phyloP scores from a whole-genome alignment of 2,888 invertebrate species.

The Acanthosepion pharaonis region DNA sequence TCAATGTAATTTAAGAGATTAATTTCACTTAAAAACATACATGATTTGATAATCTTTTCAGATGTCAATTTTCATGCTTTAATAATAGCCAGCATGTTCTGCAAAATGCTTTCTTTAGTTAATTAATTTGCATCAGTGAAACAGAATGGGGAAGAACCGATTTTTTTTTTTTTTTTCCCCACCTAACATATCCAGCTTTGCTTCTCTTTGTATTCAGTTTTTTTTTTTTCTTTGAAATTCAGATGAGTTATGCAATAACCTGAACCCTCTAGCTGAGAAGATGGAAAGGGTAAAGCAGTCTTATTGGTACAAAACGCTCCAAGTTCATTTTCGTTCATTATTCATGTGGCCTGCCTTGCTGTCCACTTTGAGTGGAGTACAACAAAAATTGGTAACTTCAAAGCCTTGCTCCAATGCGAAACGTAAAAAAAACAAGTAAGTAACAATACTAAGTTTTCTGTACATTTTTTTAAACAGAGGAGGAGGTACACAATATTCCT shows the following conservation, averaged over 20 bases:
- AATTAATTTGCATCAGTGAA: too few relatives aligned
- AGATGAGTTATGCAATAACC: not conserved
- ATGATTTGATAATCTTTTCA: too few relatives aligned
- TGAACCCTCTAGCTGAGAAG: not conserved
- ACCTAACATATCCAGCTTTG: not conserved
- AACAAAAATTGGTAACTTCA: not conserved
- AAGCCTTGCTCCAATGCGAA: not conserved
- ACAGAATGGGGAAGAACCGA: too few relatives aligned
- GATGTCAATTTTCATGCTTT: too few relatives aligned
- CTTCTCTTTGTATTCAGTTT: too few relatives aligned
- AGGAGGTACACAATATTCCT: too few relatives aligned
- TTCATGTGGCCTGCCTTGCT: conserved; percentile 68
- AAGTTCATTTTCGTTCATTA: conserved; percentile 62
- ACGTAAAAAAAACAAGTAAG: not conserved
- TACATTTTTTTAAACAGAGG: too few relatives aligned
- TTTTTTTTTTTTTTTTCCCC: not conserved
- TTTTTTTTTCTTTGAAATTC: not conserved
- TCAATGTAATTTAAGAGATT: too few relatives aligned
- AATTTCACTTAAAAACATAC: too few relatives aligned
- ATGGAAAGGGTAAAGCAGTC: conserved; percentile 51
- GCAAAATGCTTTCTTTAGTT: too few relatives aligned
- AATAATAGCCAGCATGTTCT: too few relatives aligned
- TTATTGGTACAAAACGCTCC: conserved; percentile 54
- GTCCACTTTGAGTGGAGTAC: conserved; percentile 53
- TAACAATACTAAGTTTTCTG: not conserved